Base-by-base conservation (phyloP, 1,140 invertebrate genomes). In the Muscidifurax raptorellus region DNA sequence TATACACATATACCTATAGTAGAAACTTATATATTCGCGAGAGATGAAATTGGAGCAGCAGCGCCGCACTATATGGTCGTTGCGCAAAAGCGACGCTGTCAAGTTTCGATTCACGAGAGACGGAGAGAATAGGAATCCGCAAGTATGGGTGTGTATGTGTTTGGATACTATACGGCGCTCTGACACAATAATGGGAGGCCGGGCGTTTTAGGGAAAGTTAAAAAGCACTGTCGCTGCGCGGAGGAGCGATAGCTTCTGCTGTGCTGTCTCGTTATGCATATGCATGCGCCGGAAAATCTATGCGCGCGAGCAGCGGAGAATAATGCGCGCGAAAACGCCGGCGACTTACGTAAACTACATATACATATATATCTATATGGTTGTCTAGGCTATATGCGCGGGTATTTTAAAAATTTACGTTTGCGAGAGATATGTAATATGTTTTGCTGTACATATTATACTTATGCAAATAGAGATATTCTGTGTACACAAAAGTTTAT, bases 161-260 rank as follows among this genome's bases (percentile, higher is more conserved):
- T 66, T 10, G 12, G 22, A 9, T 9, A 9, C 25, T 32, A 10
- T 72, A n/a, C 25, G 5, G 30, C 30, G 15, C 13, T 30, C 69
- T 22, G 69, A 72, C 69, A 72, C 30, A 72, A 72, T 72, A 72
- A 72, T 72, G 69, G 30, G n/a, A 25, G 69, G 69, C 69, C 69
- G 28, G 15, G 69, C 69, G 28, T 30, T 72, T 72, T 72, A 72
- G 69, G 69, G 28, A 72, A 47, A 47, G 44, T 47, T 47, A 47
- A 13, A 47, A 47, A 18, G 36, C 9, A 10, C 36, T 40, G 36
- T 40, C 36, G 36, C 36, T 7, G 36, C n/a, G 3, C 44, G 44
- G 15, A 47, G 44, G 44, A 47, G 44, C 44, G 44, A 47, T 47
- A 15, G 44, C 44, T 47, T 47, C 44, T 47, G 44, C 15, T 13